Evolutionary conservation across 37 sponge, comb jelly and placozoan genomes (phyloP).

Genomic region (Lycopodina hypogea): DNA sequence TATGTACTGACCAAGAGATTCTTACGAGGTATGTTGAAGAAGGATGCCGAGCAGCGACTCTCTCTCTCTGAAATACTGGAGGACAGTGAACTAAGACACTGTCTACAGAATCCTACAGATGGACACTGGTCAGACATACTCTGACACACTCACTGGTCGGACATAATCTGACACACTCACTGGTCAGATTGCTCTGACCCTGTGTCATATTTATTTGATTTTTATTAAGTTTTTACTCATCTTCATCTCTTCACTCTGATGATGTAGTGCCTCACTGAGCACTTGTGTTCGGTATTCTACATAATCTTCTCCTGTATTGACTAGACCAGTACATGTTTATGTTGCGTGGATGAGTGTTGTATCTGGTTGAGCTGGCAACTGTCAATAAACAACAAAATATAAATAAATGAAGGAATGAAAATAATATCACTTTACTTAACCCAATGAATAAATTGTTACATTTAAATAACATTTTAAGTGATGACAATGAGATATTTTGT

Average conservation of each 20-base stretch:
- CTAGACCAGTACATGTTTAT: too few species aligned
- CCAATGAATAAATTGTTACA: too few species aligned
- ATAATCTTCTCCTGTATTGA: too few species aligned
- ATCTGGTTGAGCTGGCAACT: too few species aligned
- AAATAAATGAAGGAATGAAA: too few species aligned
- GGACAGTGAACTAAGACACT: conserved; percentile 54
- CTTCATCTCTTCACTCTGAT: neutral
- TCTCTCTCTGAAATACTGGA: conserved; percentile 66
- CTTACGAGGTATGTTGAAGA: conserved; percentile 68
- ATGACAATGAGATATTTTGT: too few species aligned
- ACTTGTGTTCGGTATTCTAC: too few species aligned
- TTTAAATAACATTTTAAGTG: too few species aligned
- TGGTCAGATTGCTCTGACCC: too few species aligned
- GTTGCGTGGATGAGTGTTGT: too few species aligned
- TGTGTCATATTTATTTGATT: neutral
- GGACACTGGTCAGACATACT: conserved; percentile 53
- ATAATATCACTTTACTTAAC: too few species aligned
- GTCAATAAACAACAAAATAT: too few species aligned
- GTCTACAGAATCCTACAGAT: conserved; percentile 66
- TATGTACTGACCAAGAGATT: conserved; percentile 55
- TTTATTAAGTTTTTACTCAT: neutral
- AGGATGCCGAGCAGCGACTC: conserved; percentile 61
- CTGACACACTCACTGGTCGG: conserved; percentile 12
- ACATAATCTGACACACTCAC: conserved; percentile 2
- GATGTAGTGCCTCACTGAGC: neutral